Evolutionary conservation across 2,113 vertebrate species (phyloP).

Genomic region (Lophius piscatorius): DNA sequence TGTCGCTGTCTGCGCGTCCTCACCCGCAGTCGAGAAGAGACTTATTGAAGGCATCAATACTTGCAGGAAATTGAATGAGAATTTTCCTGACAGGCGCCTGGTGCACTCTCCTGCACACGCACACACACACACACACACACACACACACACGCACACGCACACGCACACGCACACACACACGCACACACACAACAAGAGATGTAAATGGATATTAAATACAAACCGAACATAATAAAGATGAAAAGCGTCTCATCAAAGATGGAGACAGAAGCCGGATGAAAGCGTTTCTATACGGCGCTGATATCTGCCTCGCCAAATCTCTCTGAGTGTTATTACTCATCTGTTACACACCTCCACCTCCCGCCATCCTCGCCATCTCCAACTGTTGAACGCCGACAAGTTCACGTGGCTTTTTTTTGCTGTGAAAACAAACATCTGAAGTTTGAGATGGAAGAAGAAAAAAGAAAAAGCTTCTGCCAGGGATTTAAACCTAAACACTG

Average conservation of each 20-base stretch:
- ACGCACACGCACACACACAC: neutral
- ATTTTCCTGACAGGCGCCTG: neutral
- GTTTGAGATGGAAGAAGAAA: too few relatives aligned
- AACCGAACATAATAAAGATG: slow-evolving; percentile 6
- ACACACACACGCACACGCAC: too few relatives aligned
- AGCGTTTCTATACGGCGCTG: neutral
- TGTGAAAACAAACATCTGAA: too few relatives aligned
- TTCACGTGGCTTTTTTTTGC: too few relatives aligned
- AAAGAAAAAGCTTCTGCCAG: too few relatives aligned
- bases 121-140: neutral
- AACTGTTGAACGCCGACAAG: too few relatives aligned
- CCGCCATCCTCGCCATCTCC: slow-evolving; percentile 5
- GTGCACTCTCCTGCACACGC: neutral
- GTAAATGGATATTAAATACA: slow-evolving; percentile 15
- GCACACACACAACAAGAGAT: neutral
- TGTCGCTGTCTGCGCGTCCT: slow-evolving; percentile 3
- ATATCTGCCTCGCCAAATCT: slow-evolving; percentile 8
- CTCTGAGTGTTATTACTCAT: slow-evolving; percentile 21
- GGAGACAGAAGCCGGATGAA: slow-evolving; percentile 21
- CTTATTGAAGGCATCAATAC: slow-evolving; percentile 10
- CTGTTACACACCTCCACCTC: neutral
- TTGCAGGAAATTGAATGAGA: slow-evolving; percentile 27
- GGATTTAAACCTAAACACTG: too few relatives aligned
- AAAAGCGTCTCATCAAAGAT: slow-evolving; percentile 16
- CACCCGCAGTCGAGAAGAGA: slow-evolving; percentile 3